Base-by-base conservation (phyloP, 37 sponge, comb jelly and placozoan genomes). In the Mnemiopsis leidyi region DNA sequence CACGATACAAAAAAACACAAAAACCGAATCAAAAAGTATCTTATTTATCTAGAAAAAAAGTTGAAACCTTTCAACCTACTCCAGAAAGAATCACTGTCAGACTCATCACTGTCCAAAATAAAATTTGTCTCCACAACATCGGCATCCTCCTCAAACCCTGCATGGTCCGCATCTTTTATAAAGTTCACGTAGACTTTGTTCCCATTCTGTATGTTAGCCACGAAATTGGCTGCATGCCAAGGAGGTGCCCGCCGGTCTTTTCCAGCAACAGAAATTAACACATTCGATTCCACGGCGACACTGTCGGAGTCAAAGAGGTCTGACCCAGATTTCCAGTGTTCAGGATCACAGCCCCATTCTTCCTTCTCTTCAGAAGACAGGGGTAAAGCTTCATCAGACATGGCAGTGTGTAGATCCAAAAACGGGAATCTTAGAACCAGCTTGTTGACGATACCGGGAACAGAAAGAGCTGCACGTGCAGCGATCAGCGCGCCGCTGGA, bases 191-290 rank as follows among this genome's bases (percentile, higher is more conserved):
- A 77, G 3, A 26, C 20, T 3, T 32, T 28, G 32, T 28, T 18
- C 3, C 7, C 20, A 36, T 77, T 32, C 25, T 1, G 1, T 0
- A 85, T 13, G 36, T 39, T 23, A 2, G 90, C 32, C 36, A 85
- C 36, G 29, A 39, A 85, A 9, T 85, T 85, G 90, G 90, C 90
- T 0, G 61, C 48, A 39, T 85, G 90, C 61, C 90, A n/a, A 20
- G 61, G 61, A 3, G 90, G 90, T 33, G 90, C 61, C 90, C 90
- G 39, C 26, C 90, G 38, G 90, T 85, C 90, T 40, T 23, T 26
- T 23, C 28, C 90, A 21, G 38, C 90, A 5, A 25, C 48, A 21
- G 90, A 39, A 1, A 85, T 39, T 7, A 40, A 85, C n/a, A 85
- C 61, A 35, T 85, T 28, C 0, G 28, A 28, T 16, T 61, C 40